Percentiles rank a stretch among this genome's conserved stretches.
Conservation (phyloP, 2,888 invertebrate genomes). For the Sabatieria punctata region DNA sequence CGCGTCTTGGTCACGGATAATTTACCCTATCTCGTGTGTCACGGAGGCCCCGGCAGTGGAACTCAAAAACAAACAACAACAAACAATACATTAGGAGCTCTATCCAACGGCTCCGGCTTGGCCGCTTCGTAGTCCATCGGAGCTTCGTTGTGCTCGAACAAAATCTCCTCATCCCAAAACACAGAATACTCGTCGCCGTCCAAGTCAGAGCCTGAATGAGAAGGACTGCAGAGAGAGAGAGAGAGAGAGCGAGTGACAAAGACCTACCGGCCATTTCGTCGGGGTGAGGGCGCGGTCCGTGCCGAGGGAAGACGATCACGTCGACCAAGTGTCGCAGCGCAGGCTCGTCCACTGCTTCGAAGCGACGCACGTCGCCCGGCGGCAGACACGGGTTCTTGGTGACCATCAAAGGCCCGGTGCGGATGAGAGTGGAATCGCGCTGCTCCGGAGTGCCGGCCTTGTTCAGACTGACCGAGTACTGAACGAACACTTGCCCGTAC, state of each 20-base stretch:
- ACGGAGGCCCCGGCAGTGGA: no score
- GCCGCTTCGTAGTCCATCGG: constrained; percentile 16
- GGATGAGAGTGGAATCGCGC: not conserved
- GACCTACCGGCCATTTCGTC: constrained; percentile 32
- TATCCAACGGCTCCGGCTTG: constrained; percentile 1
- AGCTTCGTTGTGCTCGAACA: constrained; percentile 21
- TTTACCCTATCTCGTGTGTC: no score
- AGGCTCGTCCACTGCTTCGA: constrained; percentile 19
- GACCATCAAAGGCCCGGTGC: constrained; percentile 27
- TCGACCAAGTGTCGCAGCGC: constrained; percentile 25
- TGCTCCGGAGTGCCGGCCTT: not conserved
- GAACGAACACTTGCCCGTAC: constrained; percentile 27
- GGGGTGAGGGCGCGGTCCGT: constrained; percentile 33
- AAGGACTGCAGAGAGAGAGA: not conserved
- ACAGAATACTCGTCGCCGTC: constrained; percentile 35
- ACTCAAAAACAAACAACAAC: no score
- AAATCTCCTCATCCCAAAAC: constrained; percentile 27
- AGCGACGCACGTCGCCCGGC: constrained; percentile 33
- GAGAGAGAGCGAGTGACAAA: not conserved
- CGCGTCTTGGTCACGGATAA: no score
- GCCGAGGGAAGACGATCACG: constrained; percentile 34
- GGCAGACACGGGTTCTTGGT: constrained; percentile 36
- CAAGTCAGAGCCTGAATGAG: constrained; percentile 29
- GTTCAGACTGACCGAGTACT: constrained; percentile 11
- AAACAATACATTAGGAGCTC: not conserved